Evolutionary conservation across 2,113 vertebrate genomes (phyloP), one percentile per base, ranked within the genome.

Genomic region (Indicator maculatus): DNA sequence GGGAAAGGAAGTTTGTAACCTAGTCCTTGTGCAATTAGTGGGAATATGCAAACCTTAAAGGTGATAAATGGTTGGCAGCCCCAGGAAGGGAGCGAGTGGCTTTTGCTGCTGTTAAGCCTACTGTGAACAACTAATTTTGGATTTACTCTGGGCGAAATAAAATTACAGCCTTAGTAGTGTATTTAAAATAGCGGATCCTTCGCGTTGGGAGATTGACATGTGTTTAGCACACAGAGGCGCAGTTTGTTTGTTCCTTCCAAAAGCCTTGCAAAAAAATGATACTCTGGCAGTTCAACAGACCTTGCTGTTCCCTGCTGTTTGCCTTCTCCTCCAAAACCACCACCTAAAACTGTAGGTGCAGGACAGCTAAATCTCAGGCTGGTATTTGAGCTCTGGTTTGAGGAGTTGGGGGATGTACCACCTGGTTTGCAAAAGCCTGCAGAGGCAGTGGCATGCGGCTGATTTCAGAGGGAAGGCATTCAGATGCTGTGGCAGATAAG

Each of bases 21-120:
- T 89, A 75, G 88, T 69, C 69, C 75, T 81, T 90, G 86, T 76
- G 79, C 88, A 96, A 96, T 97, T 98, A 95, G 95, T 95, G 94
- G 93, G 94, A 94, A 96, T 97, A 96, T 95, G 86, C 93, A 88
- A 96, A 90, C 95, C 88, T 97, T 90, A 82, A 96, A 96, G 91
- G 91, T 92, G 93, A 93, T 93, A 91, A 97, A 97, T 94, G 93
- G 88, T 84, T 93, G 72, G 79, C 76, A 80, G 70, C 70, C 61
- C 64, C 61, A 11, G 58, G 77, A 89, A 86, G 33, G 53, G 45
- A 89, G 33, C n/a, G 56, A 78, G 36, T 55, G 55, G 58, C 70
- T 72, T 78, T 94, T 87, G 65, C 91, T 76, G 61, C 66, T 82
- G 60, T 69, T 90, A 59, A 77, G 47, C 58, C 75, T 75, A 82